phyloP scores from a whole-genome alignment of 2,113 vertebrate species.

The Tautogolabrus adspersus region DNA sequence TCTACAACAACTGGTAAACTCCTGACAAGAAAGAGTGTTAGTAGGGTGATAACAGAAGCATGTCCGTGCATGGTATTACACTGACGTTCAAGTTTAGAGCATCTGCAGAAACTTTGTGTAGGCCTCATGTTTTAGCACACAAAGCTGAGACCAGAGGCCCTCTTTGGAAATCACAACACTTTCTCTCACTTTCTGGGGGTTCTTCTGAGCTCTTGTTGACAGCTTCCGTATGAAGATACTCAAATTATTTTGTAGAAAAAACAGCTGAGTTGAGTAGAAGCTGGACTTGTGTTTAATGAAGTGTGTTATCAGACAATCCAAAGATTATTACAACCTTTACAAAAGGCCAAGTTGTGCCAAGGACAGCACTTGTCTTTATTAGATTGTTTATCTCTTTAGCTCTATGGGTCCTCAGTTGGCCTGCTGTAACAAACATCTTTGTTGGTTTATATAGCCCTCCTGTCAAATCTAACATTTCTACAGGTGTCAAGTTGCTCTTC shows the following conservation, averaged over 20 bases:
- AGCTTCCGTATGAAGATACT: background rate
- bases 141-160: conserved; percentile 5
- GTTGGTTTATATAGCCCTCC: background rate
- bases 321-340: background rate
- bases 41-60: too few relatives aligned
- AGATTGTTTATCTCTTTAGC: background rate
- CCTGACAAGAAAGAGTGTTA: too few relatives aligned
- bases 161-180: conserved; percentile 7
- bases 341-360: background rate
- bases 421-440: background rate
- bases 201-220: background rate
- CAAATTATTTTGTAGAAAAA: background rate
- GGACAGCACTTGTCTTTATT: background rate
- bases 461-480: background rate
- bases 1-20: too few relatives aligned
- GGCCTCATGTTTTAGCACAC: background rate
- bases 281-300: background rate
- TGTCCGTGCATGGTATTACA: too few relatives aligned
- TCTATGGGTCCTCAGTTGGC: background rate
- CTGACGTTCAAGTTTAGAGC: background rate
- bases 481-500: background rate
- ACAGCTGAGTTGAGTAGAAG: background rate
- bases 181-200: background rate
- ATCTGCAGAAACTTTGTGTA: conserved; percentile 1
- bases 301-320: background rate